Evolutionary conservation across 2,888 invertebrate species (phyloP), one percentile per base, ranked within the genome.

Genomic region (Cylindroiulus punctatus): DNA sequence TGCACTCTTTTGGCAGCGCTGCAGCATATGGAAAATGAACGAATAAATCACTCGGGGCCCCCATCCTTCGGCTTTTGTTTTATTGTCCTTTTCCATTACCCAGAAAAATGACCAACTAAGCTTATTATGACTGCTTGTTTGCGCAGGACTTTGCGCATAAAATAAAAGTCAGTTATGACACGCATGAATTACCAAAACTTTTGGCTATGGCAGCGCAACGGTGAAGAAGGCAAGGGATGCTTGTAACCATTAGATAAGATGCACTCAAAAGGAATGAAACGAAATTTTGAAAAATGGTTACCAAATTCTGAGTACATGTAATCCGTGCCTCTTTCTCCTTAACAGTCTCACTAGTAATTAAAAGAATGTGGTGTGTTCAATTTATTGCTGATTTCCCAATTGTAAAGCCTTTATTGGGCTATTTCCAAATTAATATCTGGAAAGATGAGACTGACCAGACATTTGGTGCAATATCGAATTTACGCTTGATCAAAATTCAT

Each of bases 61-160:
- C 40, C 36, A 81, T 10, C 52, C 36, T 81, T 81, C 36, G 81
- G 17, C 36, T 84, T 84, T 84, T 84, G 84, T 84, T 84, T 84
- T 84, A 84, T 84, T 84, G 84, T 40, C 84, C 26, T 84, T 84
- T 84, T 84, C 84, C 84, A 84, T 84, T 84, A 84, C 44, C 84
- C 40, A 44, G 44, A 84, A 84, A 84, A 84, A 84, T 84, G 84
- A 84, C 84, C 84, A 81, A 36, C 81, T 32, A 36, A 81, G 36
- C 81, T 81, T 81, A 81, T 81, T 81, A 81, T 36, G 81, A 81
- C 30, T 32, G 81, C 81, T 36, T 81, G 81, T 36, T 81, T 81
- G 81, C 81, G 26, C 30, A 30, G 26, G 52, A 52, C 52, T 52
- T 52, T 52, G 52, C 52, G 52, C 52, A 52, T 52, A 52, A 52